Evolutionary conservation across 2,797 vertebrate genomes (phyloP).

Genomic region (Alauda arvensis): DNA sequence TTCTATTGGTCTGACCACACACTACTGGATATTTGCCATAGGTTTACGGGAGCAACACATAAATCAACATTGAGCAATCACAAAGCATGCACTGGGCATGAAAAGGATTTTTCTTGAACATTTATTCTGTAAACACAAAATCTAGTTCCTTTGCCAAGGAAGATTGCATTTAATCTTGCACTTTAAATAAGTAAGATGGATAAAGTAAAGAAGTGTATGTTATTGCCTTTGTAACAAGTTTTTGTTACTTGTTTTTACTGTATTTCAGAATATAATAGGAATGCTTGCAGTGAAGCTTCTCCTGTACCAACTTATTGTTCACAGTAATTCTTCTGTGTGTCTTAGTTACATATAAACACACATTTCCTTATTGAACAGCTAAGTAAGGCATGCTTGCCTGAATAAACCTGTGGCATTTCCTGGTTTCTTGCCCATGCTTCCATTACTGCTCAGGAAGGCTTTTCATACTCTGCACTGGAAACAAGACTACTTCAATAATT

Average conservation of each 20-base stretch:
- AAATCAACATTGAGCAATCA: not conserved
- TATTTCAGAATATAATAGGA: not conserved
- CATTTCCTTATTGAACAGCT: not conserved
- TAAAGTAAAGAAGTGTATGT: not conserved
- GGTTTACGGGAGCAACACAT: not conserved
- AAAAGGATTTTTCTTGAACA: not conserved
- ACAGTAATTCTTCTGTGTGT: not conserved
- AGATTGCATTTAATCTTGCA: not conserved
- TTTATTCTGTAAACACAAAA: not conserved
- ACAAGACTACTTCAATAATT: not conserved
- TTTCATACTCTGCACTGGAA: not conserved
- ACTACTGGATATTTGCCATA: not conserved
- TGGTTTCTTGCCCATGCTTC: not conserved
- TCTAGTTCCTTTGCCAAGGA: not conserved
- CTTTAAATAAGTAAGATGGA: not conserved
- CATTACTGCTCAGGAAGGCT: not conserved
- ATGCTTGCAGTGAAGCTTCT: not conserved
- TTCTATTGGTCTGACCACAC: not conserved
- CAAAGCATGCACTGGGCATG: not conserved
- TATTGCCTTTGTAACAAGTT: not conserved
- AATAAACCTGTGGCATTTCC: not conserved
- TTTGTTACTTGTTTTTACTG: not conserved
- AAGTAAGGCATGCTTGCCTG: not conserved
- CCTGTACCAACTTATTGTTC: not conserved
- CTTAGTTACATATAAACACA: not conserved